Evolutionary conservation across 1,140 invertebrate species (phyloP).

Genomic region (Zaprionus davidi): DNA sequence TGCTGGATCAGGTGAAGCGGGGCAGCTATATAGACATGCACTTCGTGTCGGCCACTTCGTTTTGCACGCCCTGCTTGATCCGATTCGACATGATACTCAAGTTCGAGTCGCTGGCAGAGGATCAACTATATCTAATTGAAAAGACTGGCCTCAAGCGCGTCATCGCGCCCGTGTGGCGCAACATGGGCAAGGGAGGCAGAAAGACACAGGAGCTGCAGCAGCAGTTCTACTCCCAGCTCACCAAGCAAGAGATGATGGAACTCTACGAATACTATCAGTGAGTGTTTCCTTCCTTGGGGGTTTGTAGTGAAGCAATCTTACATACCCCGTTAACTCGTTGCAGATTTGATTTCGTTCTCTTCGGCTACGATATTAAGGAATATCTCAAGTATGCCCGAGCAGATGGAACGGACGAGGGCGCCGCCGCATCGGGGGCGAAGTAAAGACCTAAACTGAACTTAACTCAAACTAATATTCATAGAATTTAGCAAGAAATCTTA

Average conservation of each 20-base stretch:
- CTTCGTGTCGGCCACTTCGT: constrained; percentile 93
- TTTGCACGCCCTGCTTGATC: constrained; percentile 95
- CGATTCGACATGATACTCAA: constrained; percentile 94
- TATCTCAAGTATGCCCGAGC: constrained; percentile 88
- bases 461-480: constrained; percentile 49
- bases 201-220: constrained; percentile 89
- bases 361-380: constrained; percentile 91
- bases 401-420: constrained; percentile 80
- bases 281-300: constrained; percentile 36
- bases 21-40: constrained; percentile 93
- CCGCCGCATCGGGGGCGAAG: constrained; percentile 48
- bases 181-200: constrained; percentile 89
- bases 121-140: constrained; percentile 93
- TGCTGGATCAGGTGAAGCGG: constrained; percentile 88
- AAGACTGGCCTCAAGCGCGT: constrained; percentile 90
- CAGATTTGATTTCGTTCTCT: constrained; percentile 93
- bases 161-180: constrained; percentile 92
- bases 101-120: constrained; percentile 94
- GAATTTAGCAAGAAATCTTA: constrained; percentile 64
- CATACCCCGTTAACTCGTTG: constrained; percentile 62
- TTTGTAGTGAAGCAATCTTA: neutral
- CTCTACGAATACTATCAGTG: constrained; percentile 93
- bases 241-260: constrained; percentile 89
- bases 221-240: constrained; percentile 91
- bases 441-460: constrained; percentile 32